These are phyloP conservation scores for Bimastos eiseni DNA, from an alignment of 2,888 invertebrate genomes.

Conservation along the genomic window DNA sequence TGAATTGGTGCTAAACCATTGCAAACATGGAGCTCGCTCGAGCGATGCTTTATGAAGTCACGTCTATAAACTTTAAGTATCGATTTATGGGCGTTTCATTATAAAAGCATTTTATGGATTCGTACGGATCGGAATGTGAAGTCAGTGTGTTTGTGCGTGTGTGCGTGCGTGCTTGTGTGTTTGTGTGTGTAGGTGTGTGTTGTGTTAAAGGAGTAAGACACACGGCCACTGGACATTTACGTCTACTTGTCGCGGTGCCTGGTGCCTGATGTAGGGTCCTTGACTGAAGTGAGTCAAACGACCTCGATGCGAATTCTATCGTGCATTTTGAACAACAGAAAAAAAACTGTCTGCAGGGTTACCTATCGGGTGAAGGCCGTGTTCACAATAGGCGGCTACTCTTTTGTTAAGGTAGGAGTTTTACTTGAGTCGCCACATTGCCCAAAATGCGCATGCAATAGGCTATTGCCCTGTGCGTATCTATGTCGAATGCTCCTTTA, in stretches of 20 bases:
- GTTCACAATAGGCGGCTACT: background rate
- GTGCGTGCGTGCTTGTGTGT: no score
- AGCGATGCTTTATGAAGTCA: background rate
- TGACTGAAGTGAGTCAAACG: background rate
- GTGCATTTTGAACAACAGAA: background rate
- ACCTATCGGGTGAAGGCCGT: background rate
- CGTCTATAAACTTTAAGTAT: constrained; percentile 9
- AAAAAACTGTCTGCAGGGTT: background rate
- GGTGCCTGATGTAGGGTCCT: background rate
- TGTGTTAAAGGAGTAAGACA: no score
- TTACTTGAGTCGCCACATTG: background rate
- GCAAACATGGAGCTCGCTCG: background rate
- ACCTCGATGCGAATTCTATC: background rate
- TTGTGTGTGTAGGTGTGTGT: no score
- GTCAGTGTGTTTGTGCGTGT: no score
- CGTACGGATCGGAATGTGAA: background rate
- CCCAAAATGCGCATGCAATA: background rate
- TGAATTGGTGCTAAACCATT: background rate
- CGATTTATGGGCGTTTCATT: background rate
- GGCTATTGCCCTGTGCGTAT: accelerated
- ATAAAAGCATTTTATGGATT: background rate
- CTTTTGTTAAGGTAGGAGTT: background rate
- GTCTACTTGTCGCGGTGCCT: background rate
- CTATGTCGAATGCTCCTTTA: background rate
- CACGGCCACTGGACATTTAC: no score